Base-by-base conservation (phyloP, 2,113 vertebrate genomes). In the Phodopus roborovskii region DNA sequence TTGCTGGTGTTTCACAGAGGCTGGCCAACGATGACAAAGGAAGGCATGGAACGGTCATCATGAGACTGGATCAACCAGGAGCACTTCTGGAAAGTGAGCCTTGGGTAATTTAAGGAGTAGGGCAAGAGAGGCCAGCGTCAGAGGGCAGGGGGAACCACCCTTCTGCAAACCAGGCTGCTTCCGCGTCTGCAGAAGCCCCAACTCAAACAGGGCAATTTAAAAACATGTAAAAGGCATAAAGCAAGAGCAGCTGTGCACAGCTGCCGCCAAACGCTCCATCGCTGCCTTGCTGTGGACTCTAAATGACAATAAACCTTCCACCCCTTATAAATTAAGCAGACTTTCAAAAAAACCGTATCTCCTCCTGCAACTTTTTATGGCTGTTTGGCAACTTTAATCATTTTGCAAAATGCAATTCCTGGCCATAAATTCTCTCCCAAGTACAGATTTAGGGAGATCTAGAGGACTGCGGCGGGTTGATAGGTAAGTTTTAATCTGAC, bases 321-420 rank as follows among this genome's bases (percentile, higher is more conserved):
- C 98, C 98, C 98, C 98, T 98, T 98, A 98, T 99, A 99, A 99
- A 99, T 99, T 98, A 98, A 98, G 98, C 98, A 98, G 98, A 95
- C 98, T 98, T 98, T 98, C 60, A 97, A 98, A 98, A 98, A 98
- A 98, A 98, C 91, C 92, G 64, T 98, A 98, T 98, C 98, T 98
- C 88, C 97, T 97, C 96, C 98, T 98, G 98, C 98, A 98, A 98
- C 98, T 99, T 98, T 98, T 99, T 99, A 99, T 98, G 98, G 98
- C 98, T 98, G 98, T 98, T 99, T 98, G 98, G 98, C 98, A 98
- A 99, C 98, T 98, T 98, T 98, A 99, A 99, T 99, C 97, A 98
- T 98, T 98, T 98, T 99, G 98, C 98, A 98, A 98, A 99, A 98
- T 98, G 98, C 66, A 87, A 99, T 98, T 98, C 98, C 96, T 98